phyloP scores from a whole-genome alignment of 2,113 vertebrate genomes.

The Rhabdornis inornatus region DNA sequence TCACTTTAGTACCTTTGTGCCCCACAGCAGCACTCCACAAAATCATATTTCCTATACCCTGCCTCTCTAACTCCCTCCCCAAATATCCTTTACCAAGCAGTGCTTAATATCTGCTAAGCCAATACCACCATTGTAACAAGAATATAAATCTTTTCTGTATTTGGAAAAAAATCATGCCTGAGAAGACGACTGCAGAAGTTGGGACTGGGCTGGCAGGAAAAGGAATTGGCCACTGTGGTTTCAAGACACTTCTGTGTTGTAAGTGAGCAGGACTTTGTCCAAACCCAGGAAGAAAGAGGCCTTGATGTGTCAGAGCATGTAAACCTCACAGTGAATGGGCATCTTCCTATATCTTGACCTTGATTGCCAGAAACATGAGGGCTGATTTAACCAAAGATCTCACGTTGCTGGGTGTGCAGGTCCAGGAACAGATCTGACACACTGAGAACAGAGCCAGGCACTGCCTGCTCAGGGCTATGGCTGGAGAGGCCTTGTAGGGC shows the following conservation, averaged over 20 bases:
- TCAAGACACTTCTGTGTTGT: neutral
- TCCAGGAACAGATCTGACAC: neutral
- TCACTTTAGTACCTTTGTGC: neutral
- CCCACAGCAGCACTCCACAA: neutral
- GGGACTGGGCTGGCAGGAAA: neutral
- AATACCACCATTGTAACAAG: neutral
- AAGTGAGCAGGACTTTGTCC: neutral
- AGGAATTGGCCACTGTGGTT: neutral
- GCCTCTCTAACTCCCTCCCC: neutral
- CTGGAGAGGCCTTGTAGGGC: neutral
- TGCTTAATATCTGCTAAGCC: neutral
- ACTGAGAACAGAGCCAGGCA: neutral
- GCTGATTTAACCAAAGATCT: neutral
- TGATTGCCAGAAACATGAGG: neutral
- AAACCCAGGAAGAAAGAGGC: neutral
- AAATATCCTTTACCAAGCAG: neutral
- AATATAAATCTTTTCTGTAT: neutral
- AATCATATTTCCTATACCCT: neutral
- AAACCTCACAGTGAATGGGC: accelerated
- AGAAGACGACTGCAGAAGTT: neutral
- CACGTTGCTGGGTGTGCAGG: accelerated
- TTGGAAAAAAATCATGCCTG: neutral
- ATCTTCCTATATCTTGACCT: neutral
- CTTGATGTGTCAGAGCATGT: accelerated
- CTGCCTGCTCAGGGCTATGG: neutral